These are phyloP conservation scores for Chaitophorus viminalis DNA, from an alignment of 2,888 invertebrate species.

Conservation along the genomic window DNA sequence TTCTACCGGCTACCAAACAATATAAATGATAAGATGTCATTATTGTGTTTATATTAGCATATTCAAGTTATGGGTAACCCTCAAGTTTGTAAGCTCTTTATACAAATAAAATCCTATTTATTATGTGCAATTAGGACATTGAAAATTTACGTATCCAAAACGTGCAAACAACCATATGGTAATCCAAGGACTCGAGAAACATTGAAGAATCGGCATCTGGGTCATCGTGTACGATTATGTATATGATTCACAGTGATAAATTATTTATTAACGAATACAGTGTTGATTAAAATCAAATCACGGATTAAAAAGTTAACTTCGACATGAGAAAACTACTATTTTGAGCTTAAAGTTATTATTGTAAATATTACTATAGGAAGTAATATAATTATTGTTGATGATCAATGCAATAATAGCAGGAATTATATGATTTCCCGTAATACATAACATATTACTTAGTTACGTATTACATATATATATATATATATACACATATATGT, in stretches of 20 bases:
- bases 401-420: background rate
- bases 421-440: background rate
- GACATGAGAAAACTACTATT: background rate
- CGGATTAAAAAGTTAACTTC: background rate
- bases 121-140: constrained; percentile 44
- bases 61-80: background rate
- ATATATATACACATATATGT: too few species aligned
- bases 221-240: constrained; percentile 42
- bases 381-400: background rate
- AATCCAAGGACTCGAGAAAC: constrained; percentile 55
- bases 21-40: background rate
- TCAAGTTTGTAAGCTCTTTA: background rate
- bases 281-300: constrained; percentile 34
- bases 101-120: constrained; percentile 1
- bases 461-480: too few species aligned
- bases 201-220: constrained; percentile 60
- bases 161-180: constrained; percentile 60
- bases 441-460: background rate
- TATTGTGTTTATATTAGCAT: background rate
- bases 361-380: background rate
- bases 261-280: constrained; percentile 37
- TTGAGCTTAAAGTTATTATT: background rate
- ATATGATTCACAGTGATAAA: constrained; percentile 42
- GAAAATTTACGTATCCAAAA: constrained; percentile 57
- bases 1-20: background rate